Percentiles rank a stretch among this genome's conserved stretches.
These are phyloP conservation scores for Troides aeacus DNA, from an alignment of 2,888 invertebrate species.

Conservation along the genomic window DNA sequence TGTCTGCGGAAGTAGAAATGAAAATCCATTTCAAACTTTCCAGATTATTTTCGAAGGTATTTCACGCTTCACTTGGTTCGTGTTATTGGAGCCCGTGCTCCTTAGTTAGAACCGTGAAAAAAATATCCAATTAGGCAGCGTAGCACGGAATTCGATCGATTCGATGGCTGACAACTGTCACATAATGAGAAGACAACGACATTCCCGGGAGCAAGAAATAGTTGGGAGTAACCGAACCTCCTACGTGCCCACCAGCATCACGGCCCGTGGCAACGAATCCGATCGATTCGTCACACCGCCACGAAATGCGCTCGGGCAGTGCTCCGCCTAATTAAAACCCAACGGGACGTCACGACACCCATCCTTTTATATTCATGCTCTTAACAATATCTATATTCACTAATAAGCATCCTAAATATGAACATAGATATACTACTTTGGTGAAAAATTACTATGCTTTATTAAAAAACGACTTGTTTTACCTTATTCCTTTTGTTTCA, in stretches of 20 bases:
- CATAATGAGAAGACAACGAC: conserved; percentile 71
- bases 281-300: conserved; percentile 71
- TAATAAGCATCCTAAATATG: not conserved
- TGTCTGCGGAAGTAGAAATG: conserved; percentile 26
- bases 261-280: conserved; percentile 62
- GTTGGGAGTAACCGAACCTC: conserved; percentile 67
- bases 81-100: conserved; percentile 44
- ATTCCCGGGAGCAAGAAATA: conserved; percentile 63
- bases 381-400: conserved; percentile 30
- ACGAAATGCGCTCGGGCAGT: conserved; percentile 65
- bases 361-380: conserved; percentile 49
- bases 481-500: conserved; percentile 73
- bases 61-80: conserved; percentile 23
- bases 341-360: conserved; percentile 69
- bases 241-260: conserved; percentile 62
- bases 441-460: not conserved
- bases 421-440: not conserved
- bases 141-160: conserved; percentile 63
- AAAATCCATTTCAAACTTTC: conserved; percentile 27
- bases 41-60: conserved; percentile 22
- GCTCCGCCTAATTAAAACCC: conserved; percentile 75
- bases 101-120: conserved; percentile 57
- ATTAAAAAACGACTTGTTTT: not conserved
- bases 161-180: conserved; percentile 63
- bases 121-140: conserved; percentile 70